A percentile compares a stretch with the other conserved stretches of the same genome.
phyloP scores from a whole-genome alignment of 2,113 vertebrate species.

The Calonectris borealis region DNA sequence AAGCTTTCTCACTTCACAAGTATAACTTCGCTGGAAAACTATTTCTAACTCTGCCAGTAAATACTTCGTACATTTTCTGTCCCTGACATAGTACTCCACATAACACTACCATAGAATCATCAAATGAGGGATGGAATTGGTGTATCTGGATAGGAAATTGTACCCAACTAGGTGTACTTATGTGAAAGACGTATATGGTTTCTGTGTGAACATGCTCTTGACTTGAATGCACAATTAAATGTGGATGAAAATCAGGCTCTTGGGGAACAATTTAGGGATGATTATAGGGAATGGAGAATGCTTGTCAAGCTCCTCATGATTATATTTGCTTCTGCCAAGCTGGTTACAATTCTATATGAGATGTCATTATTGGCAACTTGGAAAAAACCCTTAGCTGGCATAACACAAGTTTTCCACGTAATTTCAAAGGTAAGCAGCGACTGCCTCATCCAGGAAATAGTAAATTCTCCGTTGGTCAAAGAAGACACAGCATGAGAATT shows the following conservation, averaged over 20 bases:
- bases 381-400: not conserved
- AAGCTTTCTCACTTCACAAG: not conserved
- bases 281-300: not conserved
- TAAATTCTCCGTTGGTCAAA: not conserved
- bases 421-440: not conserved
- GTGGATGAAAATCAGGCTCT: not conserved
- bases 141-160: not conserved
- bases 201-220: not conserved
- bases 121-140: not conserved
- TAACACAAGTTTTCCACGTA: not conserved
- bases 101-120: not conserved
- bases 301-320: not conserved
- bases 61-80: not conserved
- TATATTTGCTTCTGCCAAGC: not conserved
- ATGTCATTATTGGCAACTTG: not conserved
- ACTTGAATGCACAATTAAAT: not conserved
- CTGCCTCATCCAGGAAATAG: not conserved
- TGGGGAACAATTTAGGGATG: not conserved
- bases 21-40: not conserved
- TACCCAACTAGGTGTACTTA: not conserved
- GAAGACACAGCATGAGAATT: not conserved
- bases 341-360: not conserved
- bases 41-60: not conserved
- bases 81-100: not conserved
- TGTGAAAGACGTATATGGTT: not conserved